Base-by-base conservation (phyloP, 2,113 vertebrate species). In the Camarhynchus parvulus region DNA sequence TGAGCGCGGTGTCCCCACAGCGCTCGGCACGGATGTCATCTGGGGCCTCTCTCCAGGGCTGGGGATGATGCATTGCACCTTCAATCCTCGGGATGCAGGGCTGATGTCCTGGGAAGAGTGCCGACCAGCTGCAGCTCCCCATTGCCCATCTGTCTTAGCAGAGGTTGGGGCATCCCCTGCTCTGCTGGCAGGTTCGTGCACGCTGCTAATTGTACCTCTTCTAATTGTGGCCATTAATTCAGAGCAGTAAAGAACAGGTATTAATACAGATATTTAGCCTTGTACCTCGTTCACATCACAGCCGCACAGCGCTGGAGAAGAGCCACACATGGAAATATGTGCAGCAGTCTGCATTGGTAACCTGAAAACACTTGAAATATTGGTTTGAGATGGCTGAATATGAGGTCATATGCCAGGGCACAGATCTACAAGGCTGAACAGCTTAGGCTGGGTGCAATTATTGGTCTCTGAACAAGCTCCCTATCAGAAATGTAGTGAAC, bases 1-100 rank as follows among this genome's bases (percentile, higher is more conserved):
- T n/a, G 68, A 72, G 62, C 1, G 0, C 2, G 3, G 15, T 3
- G 4, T 79, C 52, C 80, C 2, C 0, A 11, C 53, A 6, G 47
- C 5, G 10, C 19, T 50, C 2, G 18, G 14, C 3, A 0, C 2
- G 5, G 62, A 4, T 63, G 68, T 83, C 63, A 64, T 2, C 89
- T 39, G 61, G 55, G 52, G n/a, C 49, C 11, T 46, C 30, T 82
- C 50, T 85, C 39, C 41, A 19, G 33, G 62, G 67, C 5, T 42
- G 50, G 79, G 46, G 61, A 47, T 88, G 75, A 49, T 56, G 55
- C 68, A 37, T 21, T 37, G 31, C 4, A 10, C 77, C 73, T 50
- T 55, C 78, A 77, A 0, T 5, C 15, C 81, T 55, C 4, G 39
- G 63, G 68, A 83, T 13, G 13, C 0, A 2, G 55, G 20, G 42